phyloP scores from a whole-genome alignment of 2,797 vertebrate genomes.

The Lycodopsis pacificus region DNA sequence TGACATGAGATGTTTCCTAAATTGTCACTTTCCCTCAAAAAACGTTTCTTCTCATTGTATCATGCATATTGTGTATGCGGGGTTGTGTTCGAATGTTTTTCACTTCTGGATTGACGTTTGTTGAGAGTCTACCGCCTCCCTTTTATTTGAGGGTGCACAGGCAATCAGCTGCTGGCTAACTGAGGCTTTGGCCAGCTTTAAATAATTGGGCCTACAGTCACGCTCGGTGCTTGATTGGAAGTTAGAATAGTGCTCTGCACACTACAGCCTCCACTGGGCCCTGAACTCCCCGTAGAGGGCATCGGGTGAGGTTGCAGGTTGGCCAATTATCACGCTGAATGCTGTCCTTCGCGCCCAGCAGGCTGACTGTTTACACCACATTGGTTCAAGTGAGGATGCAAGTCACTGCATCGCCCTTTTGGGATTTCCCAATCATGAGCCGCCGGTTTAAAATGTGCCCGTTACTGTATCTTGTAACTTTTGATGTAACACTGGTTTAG shows the following conservation, averaged over 20 bases:
- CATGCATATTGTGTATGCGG: background rate
- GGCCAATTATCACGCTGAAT: constrained; percentile 26
- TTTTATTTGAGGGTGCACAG: background rate
- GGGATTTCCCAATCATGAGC: constrained; percentile 3
- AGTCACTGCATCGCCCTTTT: constrained; percentile 16
- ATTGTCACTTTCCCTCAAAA: background rate
- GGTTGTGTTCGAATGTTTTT: background rate
- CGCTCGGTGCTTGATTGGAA: constrained; percentile 14
- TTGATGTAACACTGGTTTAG: background rate
- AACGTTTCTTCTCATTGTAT: background rate
- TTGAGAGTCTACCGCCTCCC: background rate
- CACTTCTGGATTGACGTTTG: background rate
- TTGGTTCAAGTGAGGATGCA: constrained; percentile 24
- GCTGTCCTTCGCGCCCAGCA: constrained; percentile 8
- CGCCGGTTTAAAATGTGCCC: background rate
- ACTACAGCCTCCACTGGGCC: background rate
- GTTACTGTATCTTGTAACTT: background rate
- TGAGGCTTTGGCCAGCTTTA: background rate
- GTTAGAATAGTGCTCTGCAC: background rate
- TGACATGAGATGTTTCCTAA: background rate
- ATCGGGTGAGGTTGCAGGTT: constrained; percentile 30
- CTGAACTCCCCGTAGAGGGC: constrained; percentile 9
- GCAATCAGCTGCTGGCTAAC: background rate
- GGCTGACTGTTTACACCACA: constrained; percentile 24
- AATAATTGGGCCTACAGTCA: background rate